Conservation (phyloP, 2,113 vertebrate genomes). For the Pipa parva region DNA sequence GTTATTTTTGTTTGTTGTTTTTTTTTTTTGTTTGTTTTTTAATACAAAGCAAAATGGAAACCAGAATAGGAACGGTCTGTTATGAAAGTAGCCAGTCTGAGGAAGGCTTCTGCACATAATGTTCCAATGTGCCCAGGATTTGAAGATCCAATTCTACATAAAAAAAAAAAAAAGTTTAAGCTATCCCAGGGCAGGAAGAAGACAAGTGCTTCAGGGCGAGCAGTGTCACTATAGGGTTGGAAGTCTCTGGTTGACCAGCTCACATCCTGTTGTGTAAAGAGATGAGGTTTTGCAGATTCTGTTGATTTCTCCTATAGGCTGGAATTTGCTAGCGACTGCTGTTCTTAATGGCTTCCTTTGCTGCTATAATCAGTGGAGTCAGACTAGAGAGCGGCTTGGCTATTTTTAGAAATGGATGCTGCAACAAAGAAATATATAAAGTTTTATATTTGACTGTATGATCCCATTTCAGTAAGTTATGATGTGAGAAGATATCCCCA, state of each 20-base stretch:
- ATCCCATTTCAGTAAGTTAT: no score
- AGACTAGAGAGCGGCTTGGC: conserved; percentile 97
- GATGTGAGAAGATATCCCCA: no score
- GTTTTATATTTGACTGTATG: no score
- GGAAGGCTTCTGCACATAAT: conserved; percentile 63
- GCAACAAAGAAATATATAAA: conserved; percentile 44
- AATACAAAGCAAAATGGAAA: conserved; percentile 37
- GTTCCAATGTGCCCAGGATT: conserved; percentile 23
- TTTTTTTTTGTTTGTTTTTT: conserved; percentile 25
- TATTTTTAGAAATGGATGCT: conserved; percentile 98
- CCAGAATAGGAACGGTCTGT: conserved; percentile 51
- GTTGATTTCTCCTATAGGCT: conserved; percentile 58
- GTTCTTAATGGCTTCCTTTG: conserved; percentile 98
- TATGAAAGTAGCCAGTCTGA: conserved; percentile 62
- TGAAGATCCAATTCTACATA: conserved; percentile 58
- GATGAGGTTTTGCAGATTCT: conserved; percentile 57
- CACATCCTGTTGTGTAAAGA: conserved; percentile 56
- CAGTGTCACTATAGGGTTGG: conserved; percentile 45
- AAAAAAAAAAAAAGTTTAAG: conserved; percentile 71
- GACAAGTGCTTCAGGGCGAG: conserved; percentile 56
- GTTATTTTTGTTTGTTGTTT: conserved; percentile 8
- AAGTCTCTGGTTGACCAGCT: conserved; percentile 53
- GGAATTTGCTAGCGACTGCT: conserved; percentile 83
- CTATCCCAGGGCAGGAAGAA: conserved; percentile 68
- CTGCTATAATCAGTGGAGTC: conserved; percentile 96